phyloP scores from a whole-genome alignment of 2,888 invertebrate species.

The Cosmia trapezina region DNA sequence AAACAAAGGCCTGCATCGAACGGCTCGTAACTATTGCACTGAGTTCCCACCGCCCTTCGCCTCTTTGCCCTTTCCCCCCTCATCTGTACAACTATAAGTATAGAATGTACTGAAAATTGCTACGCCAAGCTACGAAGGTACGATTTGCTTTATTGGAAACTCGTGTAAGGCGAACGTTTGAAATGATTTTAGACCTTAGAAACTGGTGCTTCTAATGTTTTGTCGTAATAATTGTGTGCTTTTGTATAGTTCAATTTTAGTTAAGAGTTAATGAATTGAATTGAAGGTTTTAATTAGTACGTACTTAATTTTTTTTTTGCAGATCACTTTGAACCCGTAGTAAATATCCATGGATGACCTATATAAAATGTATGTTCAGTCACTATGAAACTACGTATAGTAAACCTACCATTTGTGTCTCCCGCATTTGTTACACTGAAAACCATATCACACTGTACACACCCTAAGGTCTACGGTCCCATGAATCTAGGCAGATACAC shows the following conservation, averaged over 20 bases:
- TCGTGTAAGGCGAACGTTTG: slow-evolving; percentile 2
- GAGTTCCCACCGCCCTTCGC: slow-evolving; percentile 66
- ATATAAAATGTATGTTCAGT: background rate
- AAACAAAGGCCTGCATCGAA: slow-evolving; percentile 81
- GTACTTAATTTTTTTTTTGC: no score
- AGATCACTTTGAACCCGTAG: background rate
- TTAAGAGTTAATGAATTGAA: background rate
- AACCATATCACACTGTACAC: background rate
- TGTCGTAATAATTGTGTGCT: background rate
- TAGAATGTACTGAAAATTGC: slow-evolving; percentile 54
- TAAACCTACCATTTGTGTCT: no score
- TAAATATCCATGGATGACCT: background rate
- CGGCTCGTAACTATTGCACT: slow-evolving; percentile 70
- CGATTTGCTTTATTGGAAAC: slow-evolving; percentile 29
- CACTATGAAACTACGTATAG: background rate
- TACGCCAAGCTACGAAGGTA: slow-evolving; percentile 42
- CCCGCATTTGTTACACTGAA: background rate
- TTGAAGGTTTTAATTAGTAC: background rate
- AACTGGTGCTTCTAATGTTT: background rate
- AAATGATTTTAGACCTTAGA: slow-evolving; percentile 7
- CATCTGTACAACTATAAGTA: slow-evolving; percentile 33
- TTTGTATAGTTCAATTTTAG: background rate
- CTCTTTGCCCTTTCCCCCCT: slow-evolving; percentile 45
- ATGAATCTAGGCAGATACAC: slow-evolving; percentile 49
- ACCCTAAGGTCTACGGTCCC: slow-evolving; percentile 15